These are phyloP conservation scores for Drosophila punjabiensis DNA, from an alignment of 1,140 invertebrate species.

Conservation along the genomic window DNA sequence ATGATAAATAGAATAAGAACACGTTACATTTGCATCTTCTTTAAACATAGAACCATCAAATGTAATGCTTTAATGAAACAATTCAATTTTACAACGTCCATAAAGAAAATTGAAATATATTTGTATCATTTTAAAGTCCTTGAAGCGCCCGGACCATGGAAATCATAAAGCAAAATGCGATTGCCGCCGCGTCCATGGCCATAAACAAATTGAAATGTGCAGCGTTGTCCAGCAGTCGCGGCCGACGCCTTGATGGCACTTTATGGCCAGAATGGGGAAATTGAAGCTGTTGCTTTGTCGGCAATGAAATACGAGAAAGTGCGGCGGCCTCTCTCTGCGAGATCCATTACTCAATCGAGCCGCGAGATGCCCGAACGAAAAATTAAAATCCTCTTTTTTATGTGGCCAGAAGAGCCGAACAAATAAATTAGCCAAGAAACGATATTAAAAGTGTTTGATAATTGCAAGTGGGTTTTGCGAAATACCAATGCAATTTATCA, in stretches of 20 bases:
- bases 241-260: slow-evolving; percentile 46
- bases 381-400: slow-evolving; percentile 33
- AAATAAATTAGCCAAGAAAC: slow-evolving; percentile 9
- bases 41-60: slow-evolving; percentile 7
- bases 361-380: slow-evolving; percentile 17
- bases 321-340: slow-evolving; percentile 24
- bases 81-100: slow-evolving; percentile 34
- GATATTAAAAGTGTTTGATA: slow-evolving; percentile 26
- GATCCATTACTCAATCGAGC: slow-evolving; percentile 61
- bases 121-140: slow-evolving; percentile 44
- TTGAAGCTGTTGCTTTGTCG: slow-evolving; percentile 47
- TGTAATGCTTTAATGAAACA: background rate
- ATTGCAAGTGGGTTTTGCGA: slow-evolving; percentile 1
- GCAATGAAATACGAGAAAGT: slow-evolving; percentile 64
- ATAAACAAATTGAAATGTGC: slow-evolving; percentile 80
- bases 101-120: slow-evolving; percentile 61
- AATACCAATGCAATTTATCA: background rate
- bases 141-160: slow-evolving; percentile 34
- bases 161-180: slow-evolving; percentile 59
- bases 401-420: background rate
- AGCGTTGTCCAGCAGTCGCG: slow-evolving; percentile 31
- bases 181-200: slow-evolving; percentile 30
- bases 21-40: slow-evolving; percentile 1
- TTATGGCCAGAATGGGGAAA: slow-evolving; percentile 54
- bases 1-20: background rate